Base-by-base conservation (phyloP, 2,888 invertebrate species). In the Pseudolycoriella hygida region DNA sequence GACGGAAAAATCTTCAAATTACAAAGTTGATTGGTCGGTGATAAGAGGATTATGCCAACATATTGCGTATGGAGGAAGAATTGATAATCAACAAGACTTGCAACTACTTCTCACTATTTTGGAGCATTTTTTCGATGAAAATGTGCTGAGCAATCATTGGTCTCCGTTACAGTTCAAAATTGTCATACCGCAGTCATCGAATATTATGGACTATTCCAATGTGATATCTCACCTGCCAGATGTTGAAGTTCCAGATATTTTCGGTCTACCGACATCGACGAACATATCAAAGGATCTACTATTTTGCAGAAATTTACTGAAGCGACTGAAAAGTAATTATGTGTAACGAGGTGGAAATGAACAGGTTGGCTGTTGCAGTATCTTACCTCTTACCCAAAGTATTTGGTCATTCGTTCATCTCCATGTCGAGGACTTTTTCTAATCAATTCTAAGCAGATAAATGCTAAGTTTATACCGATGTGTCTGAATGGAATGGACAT, bases 21-120 rank as follows among this genome's bases (percentile, higher is more conserved):
- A 49, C 45, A 57, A 67, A 38, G 57, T 58, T 20, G 65, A 78
- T 52, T 88, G 87, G 86, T 72, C 76, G 46, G 76, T 77, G 51
- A 67, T 90, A 42, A 78, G 78, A 54, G 87, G 87, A 3, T 64
- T 92, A 17, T 74, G 79, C 56, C 77, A 80, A 54, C 74, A 77
- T 52, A 81, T 87, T 1, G 79, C 89, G 42, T 92, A 89, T 57
- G 90, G 89, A 0, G 90, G 90, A 1, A 69, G 87, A 44, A 74
- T 92, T 17, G 88, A 89, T 61, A 85, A 86, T 55, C 62, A 66
- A 3, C 77, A 80, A 55, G 92, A 92, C 50, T 49, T 61, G 47
- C 47, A 55, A 17, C 59, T 64, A 2, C 49, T 64, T 6, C 51
- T 54, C 12, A 56, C 53, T 67, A 50, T 74, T 80, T 63, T 89